Conservation (phyloP, 1,140 invertebrate genomes). For the Drosophila ficusphila region DNA sequence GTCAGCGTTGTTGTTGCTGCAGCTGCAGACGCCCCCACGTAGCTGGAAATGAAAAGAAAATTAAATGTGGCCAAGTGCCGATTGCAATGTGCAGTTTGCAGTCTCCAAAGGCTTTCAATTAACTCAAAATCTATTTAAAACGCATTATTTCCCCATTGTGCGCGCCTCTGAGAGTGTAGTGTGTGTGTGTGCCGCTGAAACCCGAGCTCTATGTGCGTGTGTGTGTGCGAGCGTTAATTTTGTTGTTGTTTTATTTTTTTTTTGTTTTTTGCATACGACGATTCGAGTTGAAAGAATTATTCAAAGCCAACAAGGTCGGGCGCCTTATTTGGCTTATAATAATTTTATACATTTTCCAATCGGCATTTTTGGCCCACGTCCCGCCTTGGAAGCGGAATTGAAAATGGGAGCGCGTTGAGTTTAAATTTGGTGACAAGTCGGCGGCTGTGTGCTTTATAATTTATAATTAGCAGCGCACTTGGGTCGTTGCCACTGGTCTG, state of each 20-base stretch:
- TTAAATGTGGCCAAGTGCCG: slow-evolving; percentile 35
- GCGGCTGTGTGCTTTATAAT: slow-evolving; percentile 49
- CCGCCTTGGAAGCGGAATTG: slow-evolving; percentile 50
- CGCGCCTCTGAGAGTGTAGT: neutral
- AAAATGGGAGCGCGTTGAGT: slow-evolving; percentile 48
- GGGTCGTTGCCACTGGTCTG: slow-evolving; percentile 77
- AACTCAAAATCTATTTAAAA: slow-evolving; percentile 48
- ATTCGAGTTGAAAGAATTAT: slow-evolving; percentile 76
- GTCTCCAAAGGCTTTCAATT: slow-evolving; percentile 33
- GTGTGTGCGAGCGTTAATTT: slow-evolving; percentile 42
- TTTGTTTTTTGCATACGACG: slow-evolving; percentile 70
- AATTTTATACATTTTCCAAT: slow-evolving; percentile 72
- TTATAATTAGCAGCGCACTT: slow-evolving; percentile 59
- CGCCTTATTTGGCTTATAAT: slow-evolving; percentile 76
- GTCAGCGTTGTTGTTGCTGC: slow-evolving; percentile 18
- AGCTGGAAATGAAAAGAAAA: slow-evolving; percentile 39
- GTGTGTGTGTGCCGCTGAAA: slow-evolving; percentile 58
- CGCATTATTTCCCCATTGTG: slow-evolving; percentile 5
- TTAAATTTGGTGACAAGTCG: slow-evolving; percentile 62
- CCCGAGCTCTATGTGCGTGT: slow-evolving; percentile 63
- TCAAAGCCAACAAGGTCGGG: slow-evolving; percentile 73
- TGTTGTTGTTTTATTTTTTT: slow-evolving; percentile 41
- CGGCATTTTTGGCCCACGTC: slow-evolving; percentile 32
- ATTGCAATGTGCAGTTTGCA: slow-evolving; percentile 44
- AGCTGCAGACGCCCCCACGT: slow-evolving; percentile 69